Conservation (phyloP, 2,888 invertebrate species). For the Leptogaster cylindrica region DNA sequence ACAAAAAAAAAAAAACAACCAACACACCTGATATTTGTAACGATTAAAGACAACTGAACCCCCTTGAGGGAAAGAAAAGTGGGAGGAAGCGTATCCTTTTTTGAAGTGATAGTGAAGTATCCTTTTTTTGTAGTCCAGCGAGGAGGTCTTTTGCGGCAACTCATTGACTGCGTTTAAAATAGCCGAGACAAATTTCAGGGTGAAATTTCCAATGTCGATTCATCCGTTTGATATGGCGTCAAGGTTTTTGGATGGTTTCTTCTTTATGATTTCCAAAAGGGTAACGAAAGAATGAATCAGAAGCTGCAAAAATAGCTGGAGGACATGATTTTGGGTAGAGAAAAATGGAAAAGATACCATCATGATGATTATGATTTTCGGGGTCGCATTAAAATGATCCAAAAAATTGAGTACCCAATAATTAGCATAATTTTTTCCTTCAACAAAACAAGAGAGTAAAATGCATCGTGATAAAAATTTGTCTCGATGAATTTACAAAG, state of each 20-base stretch:
- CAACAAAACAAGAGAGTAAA: no score
- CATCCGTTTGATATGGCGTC: slow-evolving; percentile 3
- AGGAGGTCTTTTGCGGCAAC: not conserved
- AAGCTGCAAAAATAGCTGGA: not conserved
- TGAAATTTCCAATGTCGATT: not conserved
- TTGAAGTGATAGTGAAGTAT: no score
- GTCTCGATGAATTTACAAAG: slow-evolving; percentile 6
- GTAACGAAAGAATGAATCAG: not conserved
- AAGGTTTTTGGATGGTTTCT: no score
- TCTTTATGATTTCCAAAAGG: no score
- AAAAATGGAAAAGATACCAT: slow-evolving; percentile 15
- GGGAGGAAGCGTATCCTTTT: no score
- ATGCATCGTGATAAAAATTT: slow-evolving; percentile 43
- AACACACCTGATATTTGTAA: no score
- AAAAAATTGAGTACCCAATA: slow-evolving; percentile 46
- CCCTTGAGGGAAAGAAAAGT: no score
- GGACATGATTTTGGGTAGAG: slow-evolving; percentile 12
- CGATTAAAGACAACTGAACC: no score
- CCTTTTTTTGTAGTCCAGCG: no score
- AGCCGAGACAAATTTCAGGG: not conserved
- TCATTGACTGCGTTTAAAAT: no score
- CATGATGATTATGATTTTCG: slow-evolving; percentile 47
- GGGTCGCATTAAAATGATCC: not conserved
- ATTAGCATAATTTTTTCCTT: slow-evolving; percentile 51
- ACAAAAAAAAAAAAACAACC: no score